Base-by-base conservation (phyloP, 2,888 invertebrate genomes). In the Chrysomela aeneicollis region DNA sequence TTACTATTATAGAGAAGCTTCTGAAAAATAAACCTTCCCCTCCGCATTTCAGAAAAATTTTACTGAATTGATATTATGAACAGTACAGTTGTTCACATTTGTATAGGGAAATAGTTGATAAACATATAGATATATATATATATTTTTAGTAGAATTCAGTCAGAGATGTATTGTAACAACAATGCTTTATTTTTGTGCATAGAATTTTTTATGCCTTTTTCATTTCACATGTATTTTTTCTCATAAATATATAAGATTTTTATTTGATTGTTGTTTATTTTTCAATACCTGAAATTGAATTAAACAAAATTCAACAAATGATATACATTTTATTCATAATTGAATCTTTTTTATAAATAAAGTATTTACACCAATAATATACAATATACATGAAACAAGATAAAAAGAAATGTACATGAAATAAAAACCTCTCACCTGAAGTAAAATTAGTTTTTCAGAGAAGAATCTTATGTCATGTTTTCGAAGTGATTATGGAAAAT, bases 361-460 rank as follows among this genome's bases (percentile, higher is more conserved):
- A 69, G 73, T 76, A 74, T 75, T 63, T 74, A 76, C 76, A 76
- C 66, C 69, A 73, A 72, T 66, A 71, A 72, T 73, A 72, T 74
- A 73, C 72, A 76, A 70, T 69, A 72, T 71, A 71, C 64, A 70
- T 60, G 50, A 30, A 50, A 52, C 55, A 15, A 55, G 35, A 55
- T 55, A 42, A 10, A 15, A 15, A 42, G 32, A 35, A 35, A 35
- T 42, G 37, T 61, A 67, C 42, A 52, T 61, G 35, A 61, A 37
- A 26, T 26, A 26, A 66, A 59, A 54, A 49, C 52, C 53, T 67
- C 63, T 57, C 61, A 65, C 54, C 61, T 59, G 67, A 53, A 61
- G 15, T 42, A 42, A 42, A 42, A n/a, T n/a, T 15, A 42, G 4
- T 10, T 42, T 42, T 4, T 42, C 15, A 15, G n/a, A 4, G 15